Evolutionary conservation across 2,113 vertebrate species (phyloP).

Genomic region (Platysternon megacephalum): DNA sequence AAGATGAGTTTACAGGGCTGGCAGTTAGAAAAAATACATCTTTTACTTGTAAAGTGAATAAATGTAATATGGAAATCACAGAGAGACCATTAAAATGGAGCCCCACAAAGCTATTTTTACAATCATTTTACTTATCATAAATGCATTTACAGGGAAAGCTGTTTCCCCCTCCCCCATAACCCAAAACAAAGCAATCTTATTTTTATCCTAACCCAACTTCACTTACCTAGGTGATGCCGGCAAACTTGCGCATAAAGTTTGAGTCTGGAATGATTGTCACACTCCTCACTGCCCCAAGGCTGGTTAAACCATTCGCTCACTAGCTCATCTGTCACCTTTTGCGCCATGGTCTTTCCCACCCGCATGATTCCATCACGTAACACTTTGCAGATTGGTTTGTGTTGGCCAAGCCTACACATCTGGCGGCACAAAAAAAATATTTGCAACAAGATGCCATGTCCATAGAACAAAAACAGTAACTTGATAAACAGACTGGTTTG

Average conservation of each 20-base stretch:
- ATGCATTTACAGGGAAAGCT: background rate
- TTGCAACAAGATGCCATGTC: background rate
- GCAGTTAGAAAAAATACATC: background rate
- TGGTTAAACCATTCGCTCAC: slow-evolving; percentile 91
- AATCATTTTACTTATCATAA: background rate
- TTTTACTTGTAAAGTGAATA: background rate
- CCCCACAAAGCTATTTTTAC: background rate
- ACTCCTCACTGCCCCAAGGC: slow-evolving; percentile 91
- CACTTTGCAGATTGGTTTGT: slow-evolving; percentile 94
- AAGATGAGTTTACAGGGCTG: background rate
- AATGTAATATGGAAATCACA: background rate
- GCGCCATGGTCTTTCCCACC: slow-evolving; percentile 84
- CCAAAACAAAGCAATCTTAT: fast-evolving
- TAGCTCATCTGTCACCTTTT: slow-evolving; percentile 86
- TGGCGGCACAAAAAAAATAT: slow-evolving; percentile 57
- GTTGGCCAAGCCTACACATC: slow-evolving; percentile 96
- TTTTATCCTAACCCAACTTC: fast-evolving
- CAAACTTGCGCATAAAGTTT: slow-evolving; percentile 94
- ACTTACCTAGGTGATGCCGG: slow-evolving; percentile 91
- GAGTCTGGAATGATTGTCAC: slow-evolving; percentile 93
- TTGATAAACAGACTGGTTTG: background rate
- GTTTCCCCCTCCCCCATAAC: background rate
- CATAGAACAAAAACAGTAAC: background rate
- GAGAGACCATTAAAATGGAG: background rate
- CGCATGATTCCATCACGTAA: slow-evolving; percentile 92